Base-by-base conservation (phyloP, 2,113 vertebrate species). In the Tyto alba region DNA sequence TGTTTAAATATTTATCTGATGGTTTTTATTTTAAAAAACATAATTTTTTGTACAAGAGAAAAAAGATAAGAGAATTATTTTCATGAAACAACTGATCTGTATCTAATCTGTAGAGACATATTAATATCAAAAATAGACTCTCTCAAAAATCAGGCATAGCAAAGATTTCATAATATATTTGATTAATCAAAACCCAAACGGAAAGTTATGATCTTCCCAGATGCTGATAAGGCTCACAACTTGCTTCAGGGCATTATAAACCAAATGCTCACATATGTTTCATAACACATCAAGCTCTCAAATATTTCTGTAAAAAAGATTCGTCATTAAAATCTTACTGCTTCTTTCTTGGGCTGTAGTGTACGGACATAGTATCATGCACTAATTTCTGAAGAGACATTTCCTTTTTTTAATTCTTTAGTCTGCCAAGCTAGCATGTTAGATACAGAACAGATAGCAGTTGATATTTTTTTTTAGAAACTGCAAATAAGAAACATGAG, bases 1-100 rank as follows among this genome's bases (percentile, higher is more conserved):
- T 84, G 45, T 93, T 96, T 96, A 97, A 96, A 96, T 92, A 96
- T 96, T 97, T 97, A 96, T 92, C 89, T 97, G 93, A 95, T 91
- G 77, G 38, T 81, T 97, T 93, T 95, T 93, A 93, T 95, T 96
- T 96, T 93, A 79, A 93, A 96, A 91, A 94, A 50, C 47, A 81
- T 82, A 75, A 68, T 90, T 78, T 95, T 95, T 95, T 96, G 53
- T 73, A 80, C 52, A 93, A 96, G 82, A 81, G 45, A 84, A 95
- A 91, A 64, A 95, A 90, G 60, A 95, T 94, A 97, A 89, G 81
- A 50, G 56, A 91, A 96, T 93, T 95, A 91, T 95, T 96, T 95
- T 81, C 41, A 85, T 93, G 88, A 96, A 97, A 92, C 72, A 96
- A 97, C 57, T 96, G 72, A 93, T 94, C 92, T 81, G 69, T 88